Conservation (phyloP, 2,113 vertebrate species). For the Sterrhoptilus dennistouni region DNA sequence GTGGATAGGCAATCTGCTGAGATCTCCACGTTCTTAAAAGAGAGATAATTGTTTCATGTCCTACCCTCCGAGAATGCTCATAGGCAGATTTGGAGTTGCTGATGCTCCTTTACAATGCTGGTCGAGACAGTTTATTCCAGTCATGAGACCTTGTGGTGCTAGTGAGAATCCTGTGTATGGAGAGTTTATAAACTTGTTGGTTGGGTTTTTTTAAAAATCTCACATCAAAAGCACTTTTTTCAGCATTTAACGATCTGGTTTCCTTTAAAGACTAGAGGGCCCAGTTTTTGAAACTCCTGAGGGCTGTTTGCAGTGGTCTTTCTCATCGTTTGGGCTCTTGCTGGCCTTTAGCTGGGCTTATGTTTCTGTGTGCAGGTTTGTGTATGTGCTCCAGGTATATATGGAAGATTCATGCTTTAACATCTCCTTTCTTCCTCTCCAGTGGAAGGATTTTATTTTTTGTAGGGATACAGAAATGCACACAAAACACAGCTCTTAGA, state of each 20-base stretch:
- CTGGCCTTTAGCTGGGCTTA: neutral
- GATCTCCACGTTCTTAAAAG: neutral
- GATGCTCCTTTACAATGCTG: neutral
- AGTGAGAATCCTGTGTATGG: neutral
- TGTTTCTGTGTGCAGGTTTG: neutral
- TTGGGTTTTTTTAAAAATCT: too few species aligned
- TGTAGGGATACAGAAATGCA: neutral
- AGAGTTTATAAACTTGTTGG: neutral
- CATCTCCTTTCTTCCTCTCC: neutral
- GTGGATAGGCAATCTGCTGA: neutral
- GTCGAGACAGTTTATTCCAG: neutral
- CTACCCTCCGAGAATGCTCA: neutral
- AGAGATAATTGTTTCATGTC: neutral
- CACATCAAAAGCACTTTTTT: neutral
- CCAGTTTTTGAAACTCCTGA: neutral
- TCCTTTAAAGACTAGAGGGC: neutral
- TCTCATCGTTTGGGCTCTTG: neutral
- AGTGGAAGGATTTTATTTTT: neutral
- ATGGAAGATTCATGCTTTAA: neutral
- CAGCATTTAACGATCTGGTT: neutral
- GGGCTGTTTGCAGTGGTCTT: neutral
- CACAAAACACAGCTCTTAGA: neutral
- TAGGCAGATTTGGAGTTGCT: neutral
- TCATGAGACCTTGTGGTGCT: neutral
- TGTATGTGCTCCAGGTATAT: neutral